Evolutionary conservation across 2,888 invertebrate species (phyloP).

Genomic region (Drosophila meridiana): DNA sequence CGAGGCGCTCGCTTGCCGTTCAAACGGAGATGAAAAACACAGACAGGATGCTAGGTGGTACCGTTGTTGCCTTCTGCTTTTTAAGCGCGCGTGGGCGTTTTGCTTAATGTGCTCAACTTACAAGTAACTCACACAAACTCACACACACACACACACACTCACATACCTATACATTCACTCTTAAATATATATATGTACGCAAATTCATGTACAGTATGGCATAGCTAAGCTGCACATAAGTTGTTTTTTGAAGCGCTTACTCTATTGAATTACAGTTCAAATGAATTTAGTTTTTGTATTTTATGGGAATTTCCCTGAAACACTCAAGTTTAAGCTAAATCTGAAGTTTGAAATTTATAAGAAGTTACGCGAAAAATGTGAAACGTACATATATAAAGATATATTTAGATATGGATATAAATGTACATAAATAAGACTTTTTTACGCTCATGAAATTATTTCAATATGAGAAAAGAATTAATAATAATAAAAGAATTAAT

Average conservation of each 20-base stretch:
- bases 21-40: slow-evolving; percentile 68
- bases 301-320: neutral
- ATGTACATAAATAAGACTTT: too few relatives aligned
- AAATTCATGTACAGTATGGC: slow-evolving; percentile 32
- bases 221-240: slow-evolving; percentile 11
- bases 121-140: slow-evolving; percentile 32
- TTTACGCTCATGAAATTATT: too few relatives aligned
- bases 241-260: neutral
- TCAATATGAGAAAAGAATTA: too few relatives aligned
- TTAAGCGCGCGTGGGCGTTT: slow-evolving; percentile 62
- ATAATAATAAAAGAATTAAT: too few relatives aligned
- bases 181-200: neutral
- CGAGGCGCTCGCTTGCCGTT: slow-evolving; percentile 23
- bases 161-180: neutral
- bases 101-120: slow-evolving; percentile 63
- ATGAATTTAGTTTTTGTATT: neutral
- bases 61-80: slow-evolving; percentile 37
- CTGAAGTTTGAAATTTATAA: neutral
- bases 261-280: neutral
- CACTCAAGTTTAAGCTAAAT: neutral
- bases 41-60: slow-evolving; percentile 57
- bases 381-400: too few relatives aligned
- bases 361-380: too few relatives aligned
- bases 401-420: too few relatives aligned
- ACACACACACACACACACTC: slow-evolving; percentile 18